Conservation (phyloP, 2,113 vertebrate genomes). For the Amazona guildingii region DNA sequence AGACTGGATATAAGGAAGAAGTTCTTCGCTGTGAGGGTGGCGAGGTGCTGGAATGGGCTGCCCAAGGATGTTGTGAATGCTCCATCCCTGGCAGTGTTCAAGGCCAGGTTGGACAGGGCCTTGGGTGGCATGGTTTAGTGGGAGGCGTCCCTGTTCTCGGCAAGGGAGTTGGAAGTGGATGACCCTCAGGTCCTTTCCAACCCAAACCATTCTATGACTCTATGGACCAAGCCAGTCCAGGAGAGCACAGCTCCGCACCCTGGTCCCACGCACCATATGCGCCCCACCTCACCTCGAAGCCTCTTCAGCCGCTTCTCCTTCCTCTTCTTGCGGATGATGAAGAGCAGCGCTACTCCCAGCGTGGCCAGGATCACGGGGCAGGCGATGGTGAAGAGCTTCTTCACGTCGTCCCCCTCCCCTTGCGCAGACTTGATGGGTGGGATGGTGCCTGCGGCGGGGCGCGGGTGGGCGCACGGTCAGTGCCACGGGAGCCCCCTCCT, state of each 20-base stretch:
- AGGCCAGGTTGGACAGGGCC: background rate
- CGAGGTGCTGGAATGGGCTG: background rate
- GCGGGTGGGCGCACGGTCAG: accelerated
- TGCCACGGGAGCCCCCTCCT: accelerated
- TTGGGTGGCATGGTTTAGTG: background rate
- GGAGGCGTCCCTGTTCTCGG: background rate
- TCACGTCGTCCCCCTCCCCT: conserved; percentile 91
- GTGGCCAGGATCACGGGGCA: conserved; percentile 94
- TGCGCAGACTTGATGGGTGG: conserved; percentile 95
- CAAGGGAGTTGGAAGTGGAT: background rate
- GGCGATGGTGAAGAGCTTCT: conserved; percentile 96
- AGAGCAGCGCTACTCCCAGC: conserved; percentile 89
- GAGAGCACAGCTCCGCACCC: accelerated
- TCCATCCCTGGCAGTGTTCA: accelerated
- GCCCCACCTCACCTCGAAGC: conserved; percentile 83
- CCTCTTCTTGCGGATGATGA: conserved; percentile 95
- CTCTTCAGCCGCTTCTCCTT: conserved; percentile 96
- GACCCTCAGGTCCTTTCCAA: background rate
- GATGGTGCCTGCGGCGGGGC: conserved; percentile 84
- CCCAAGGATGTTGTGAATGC: background rate
- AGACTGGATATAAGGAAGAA: background rate
- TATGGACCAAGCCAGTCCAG: background rate
- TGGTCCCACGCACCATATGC: accelerated
- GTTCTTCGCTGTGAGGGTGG: background rate
- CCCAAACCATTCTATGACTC: background rate